These are phyloP conservation scores for Caenorhabditis auriculariae DNA, from an alignment of 2,888 invertebrate genomes.

Conservation along the genomic window DNA sequence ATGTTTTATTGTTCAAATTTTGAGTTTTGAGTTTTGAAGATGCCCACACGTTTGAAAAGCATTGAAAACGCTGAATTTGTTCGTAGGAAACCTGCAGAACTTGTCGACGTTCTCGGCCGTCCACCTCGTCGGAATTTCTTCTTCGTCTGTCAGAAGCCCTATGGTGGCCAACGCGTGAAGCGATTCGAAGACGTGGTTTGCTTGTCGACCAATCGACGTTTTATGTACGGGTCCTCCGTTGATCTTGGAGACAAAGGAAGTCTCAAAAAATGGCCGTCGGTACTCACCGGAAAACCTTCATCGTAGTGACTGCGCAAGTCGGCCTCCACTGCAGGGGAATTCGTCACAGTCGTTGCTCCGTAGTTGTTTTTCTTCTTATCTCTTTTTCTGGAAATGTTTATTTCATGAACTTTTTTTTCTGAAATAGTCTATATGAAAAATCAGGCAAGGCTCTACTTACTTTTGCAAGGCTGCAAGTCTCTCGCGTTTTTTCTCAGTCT, in stretches of 20 bases:
- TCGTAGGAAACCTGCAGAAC: conserved; percentile 37
- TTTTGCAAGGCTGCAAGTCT: conserved; percentile 26
- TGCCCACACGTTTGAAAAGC: no score
- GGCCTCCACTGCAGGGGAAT: conserved; percentile 11
- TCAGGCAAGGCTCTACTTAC: background rate
- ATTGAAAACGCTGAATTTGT: no score
- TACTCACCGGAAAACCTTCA: conserved; percentile 19
- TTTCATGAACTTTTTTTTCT: background rate
- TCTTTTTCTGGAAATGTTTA: conserved; percentile 12
- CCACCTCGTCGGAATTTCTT: conserved; percentile 49
- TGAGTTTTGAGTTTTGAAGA: no score
- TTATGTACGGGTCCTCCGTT: conserved; percentile 14
- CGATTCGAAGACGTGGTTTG: conserved; percentile 38
- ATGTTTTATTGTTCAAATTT: no score
- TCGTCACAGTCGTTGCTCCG: conserved; percentile 25
- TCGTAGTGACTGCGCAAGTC: conserved; percentile 28
- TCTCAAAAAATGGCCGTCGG: no score
- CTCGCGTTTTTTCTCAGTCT: conserved; percentile 36
- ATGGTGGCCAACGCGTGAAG: conserved; percentile 40
- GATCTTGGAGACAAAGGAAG: no score
- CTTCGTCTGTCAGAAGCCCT: conserved; percentile 31
- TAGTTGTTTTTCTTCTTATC: conserved; percentile 32
- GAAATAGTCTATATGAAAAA: background rate
- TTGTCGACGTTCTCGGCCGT: conserved; percentile 53
- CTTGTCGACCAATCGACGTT: conserved; percentile 23